Base-by-base conservation (phyloP, 1,140 invertebrate genomes). In the Monochamus saltuarius region DNA sequence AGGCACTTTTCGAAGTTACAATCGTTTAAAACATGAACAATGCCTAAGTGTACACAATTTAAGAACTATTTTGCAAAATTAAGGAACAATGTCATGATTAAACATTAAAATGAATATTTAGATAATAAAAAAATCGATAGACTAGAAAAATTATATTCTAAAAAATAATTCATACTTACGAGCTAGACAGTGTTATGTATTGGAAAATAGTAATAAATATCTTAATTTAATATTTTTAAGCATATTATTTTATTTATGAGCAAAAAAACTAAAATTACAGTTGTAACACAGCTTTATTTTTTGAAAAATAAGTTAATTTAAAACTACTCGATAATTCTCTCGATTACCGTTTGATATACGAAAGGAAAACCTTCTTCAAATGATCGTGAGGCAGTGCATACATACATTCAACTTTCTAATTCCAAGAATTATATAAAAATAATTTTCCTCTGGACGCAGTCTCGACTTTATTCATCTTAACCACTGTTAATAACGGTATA, bases 101-200 rank as follows among this genome's bases (percentile, higher is more conserved):
- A 64, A 62, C 60, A 67, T 51, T 61, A 69, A 65, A 65, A 65
- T 61, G 56, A 64, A 65, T 61, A 66, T 62, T 62, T 59, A 61
- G 58, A 64, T 56, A 57, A 67, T 61, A 67, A 62, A 60, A 29
- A 69, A 60, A 66, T 51, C 43, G 62, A 67, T 69, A 67, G 67
- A 69, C 67, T 69, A 69, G 67, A 69, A 66, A 65, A 69, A 69
- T 69, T 65, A 69, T 62, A 62, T 59, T 59, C 65, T 67, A 69
- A 65, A 62, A 56, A 56, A 34, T 56, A 56, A 56, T 40, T 19
- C 39, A 36, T 56, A 56, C 42, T 34, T 56, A 56, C 22, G n/a
- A 16, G 38, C 53, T 56, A 45, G 38, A 38, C 19, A 13, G 36
- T 54, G 51, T 54, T 54, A 54, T 22, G 19, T 54, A 54, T 39